These are phyloP conservation scores for Erpornis zantholeuca DNA, from an alignment of 2,113 vertebrate species.

Conservation along the genomic window DNA sequence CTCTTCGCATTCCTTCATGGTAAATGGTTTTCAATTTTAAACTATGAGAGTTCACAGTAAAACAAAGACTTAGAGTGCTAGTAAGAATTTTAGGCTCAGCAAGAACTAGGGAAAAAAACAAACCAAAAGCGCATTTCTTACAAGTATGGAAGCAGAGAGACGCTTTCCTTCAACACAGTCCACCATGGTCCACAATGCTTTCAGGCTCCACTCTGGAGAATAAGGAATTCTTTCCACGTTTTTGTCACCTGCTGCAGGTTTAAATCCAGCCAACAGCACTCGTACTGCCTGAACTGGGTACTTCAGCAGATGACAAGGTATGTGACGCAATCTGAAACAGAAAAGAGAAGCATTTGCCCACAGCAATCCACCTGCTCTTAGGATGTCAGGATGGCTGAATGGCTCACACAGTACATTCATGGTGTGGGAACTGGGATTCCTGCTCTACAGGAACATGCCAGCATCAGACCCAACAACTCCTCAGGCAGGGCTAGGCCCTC, in stretches of 20 bases:
- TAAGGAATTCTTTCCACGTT: conserved; percentile 78
- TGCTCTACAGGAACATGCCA: background rate
- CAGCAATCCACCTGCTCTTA: background rate
- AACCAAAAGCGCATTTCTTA: conserved; percentile 27
- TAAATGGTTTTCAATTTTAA: background rate
- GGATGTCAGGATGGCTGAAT: background rate
- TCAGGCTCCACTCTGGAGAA: conserved; percentile 85
- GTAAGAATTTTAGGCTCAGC: background rate
- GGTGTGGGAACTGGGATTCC: background rate
- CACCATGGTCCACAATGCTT: conserved; percentile 80
- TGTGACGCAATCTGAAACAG: conserved; percentile 80
- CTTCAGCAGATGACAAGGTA: conserved; percentile 77
- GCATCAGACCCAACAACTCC: background rate
- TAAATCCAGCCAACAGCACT: conserved; percentile 83
- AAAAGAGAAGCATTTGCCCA: background rate
- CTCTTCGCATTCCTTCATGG: background rate
- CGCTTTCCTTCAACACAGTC: conserved; percentile 77
- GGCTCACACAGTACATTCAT: rapidly evolving
- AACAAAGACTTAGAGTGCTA: background rate
- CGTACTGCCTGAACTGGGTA: conserved; percentile 79
- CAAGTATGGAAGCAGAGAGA: conserved; percentile 78
- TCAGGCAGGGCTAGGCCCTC: background rate
- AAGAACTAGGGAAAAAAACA: background rate
- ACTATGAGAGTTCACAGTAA: background rate
- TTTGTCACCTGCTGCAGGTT: conserved; percentile 63